phyloP scores from a whole-genome alignment of 2,888 invertebrate genomes.

The Drosophila fungiperda region DNA sequence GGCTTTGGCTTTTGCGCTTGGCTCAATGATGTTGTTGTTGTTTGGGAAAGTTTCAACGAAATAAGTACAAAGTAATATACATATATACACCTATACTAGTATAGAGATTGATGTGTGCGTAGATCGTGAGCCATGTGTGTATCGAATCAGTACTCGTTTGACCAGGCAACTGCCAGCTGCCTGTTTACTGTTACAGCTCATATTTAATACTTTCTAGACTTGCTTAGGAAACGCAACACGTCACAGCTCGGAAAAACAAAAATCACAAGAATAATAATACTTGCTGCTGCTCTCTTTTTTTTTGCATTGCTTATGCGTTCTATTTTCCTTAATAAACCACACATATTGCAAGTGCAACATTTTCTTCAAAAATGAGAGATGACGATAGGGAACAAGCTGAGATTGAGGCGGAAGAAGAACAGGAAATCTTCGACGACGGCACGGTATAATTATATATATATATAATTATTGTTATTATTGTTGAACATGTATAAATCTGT shows the following conservation, averaged over 20 bases:
- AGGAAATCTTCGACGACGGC: constrained; percentile 73
- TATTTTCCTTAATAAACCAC: background rate
- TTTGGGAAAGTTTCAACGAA: constrained; percentile 73
- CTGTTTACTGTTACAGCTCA: constrained; percentile 40
- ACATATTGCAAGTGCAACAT: constrained; percentile 10
- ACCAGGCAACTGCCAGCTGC: constrained; percentile 55
- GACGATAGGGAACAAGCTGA: constrained; percentile 29
- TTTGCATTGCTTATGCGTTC: constrained; percentile 4
- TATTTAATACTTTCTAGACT: constrained; percentile 78
- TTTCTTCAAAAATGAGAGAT: constrained; percentile 44
- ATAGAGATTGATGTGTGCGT: constrained; percentile 8
- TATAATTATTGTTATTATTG: background rate
- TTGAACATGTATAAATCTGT: constrained; percentile 1
- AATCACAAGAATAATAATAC: constrained; percentile 29
- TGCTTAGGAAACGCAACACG: constrained; percentile 68
- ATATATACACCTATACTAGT: background rate
- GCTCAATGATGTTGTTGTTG: constrained; percentile 46
- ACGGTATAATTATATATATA: constrained; percentile 49
- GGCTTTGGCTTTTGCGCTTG: constrained; percentile 31
- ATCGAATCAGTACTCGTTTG: constrained; percentile 68
- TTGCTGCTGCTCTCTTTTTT: constrained; percentile 5
- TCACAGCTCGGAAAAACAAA: constrained; percentile 51
- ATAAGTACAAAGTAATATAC: constrained; percentile 3
- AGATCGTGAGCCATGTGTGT: constrained; percentile 40
- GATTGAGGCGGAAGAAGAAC: constrained; percentile 57